phyloP scores from a whole-genome alignment of 2,888 invertebrate species.

The Drosophila silvestris region DNA sequence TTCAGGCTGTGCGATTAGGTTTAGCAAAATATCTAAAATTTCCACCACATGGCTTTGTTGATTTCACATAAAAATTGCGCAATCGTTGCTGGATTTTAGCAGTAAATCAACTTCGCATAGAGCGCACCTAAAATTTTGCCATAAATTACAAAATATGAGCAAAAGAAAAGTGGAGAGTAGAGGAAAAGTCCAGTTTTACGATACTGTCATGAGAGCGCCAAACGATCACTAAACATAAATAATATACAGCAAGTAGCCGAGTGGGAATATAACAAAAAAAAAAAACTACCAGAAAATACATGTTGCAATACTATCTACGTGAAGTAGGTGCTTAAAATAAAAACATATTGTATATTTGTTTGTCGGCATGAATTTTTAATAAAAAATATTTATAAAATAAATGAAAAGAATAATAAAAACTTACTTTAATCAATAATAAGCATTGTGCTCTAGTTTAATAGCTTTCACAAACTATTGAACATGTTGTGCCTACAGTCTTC shows the following conservation, averaged over 20 bases:
- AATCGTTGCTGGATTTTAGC: slow-evolving; percentile 34
- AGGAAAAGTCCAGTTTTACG: slow-evolving; percentile 24
- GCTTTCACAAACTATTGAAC: not conserved
- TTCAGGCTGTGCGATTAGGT: slow-evolving; percentile 7
- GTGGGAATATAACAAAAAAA: slow-evolving; percentile 10
- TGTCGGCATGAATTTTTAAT: not conserved
- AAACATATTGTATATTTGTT: not conserved
- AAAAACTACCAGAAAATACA: not conserved
- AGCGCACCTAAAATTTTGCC: slow-evolving; percentile 18
- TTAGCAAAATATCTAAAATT: slow-evolving; percentile 2
- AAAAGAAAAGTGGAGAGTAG: not conserved
- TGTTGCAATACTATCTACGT: not conserved
- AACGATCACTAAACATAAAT: slow-evolving; percentile 50
- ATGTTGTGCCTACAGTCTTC: not conserved
- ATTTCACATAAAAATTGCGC: slow-evolving; percentile 32
- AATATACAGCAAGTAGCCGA: slow-evolving; percentile 17
- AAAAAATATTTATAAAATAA: not conserved
- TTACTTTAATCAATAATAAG: not conserved
- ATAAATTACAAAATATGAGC: slow-evolving; percentile 53
- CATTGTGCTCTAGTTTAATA: not conserved
- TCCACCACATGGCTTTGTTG: slow-evolving; percentile 5
- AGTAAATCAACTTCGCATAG: slow-evolving; percentile 51
- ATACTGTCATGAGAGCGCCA: slow-evolving; percentile 43
- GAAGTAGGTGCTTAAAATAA: not conserved
- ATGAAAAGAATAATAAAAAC: not conserved